phyloP scores from a whole-genome alignment of 2,888 invertebrate genomes.

The Thumatha senex region DNA sequence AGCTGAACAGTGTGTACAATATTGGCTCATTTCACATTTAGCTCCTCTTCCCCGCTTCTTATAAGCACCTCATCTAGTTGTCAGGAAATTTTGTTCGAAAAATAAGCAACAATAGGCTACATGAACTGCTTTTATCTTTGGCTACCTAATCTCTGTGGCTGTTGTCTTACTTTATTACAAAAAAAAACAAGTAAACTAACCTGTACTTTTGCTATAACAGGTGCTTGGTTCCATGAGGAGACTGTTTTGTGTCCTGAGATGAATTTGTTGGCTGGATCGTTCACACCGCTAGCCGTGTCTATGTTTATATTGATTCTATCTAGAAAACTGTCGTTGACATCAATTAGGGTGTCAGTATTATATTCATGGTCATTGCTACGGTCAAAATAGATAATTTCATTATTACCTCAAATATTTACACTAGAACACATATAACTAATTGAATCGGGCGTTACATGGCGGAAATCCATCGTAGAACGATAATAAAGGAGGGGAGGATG shows the following conservation, averaged over 20 bases:
- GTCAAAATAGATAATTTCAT: conserved; percentile 6
- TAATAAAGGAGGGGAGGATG: too few relatives aligned
- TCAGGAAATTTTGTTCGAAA: too few relatives aligned
- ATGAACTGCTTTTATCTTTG: too few relatives aligned
- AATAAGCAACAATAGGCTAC: too few relatives aligned
- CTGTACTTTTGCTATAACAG: conserved; percentile 63
- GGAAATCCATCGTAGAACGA: too few relatives aligned
- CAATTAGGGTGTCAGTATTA: conserved; percentile 88
- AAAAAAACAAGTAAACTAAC: conserved; percentile 37
- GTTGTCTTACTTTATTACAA: too few relatives aligned
- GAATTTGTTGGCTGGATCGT: conserved; percentile 35
- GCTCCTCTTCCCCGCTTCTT: too few relatives aligned
- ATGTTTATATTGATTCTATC: conserved; percentile 90
- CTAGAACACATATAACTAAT: conserved; percentile 7
- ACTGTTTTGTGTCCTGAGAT: conserved; percentile 19
- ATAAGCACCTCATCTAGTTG: too few relatives aligned
- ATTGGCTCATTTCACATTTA: too few relatives aligned
- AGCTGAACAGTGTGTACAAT: too few relatives aligned
- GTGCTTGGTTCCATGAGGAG: conserved; percentile 49
- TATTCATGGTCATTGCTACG: conserved; percentile 51
- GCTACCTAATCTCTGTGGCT: too few relatives aligned
- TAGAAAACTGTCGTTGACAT: conserved; percentile 92
- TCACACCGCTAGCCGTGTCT: conserved; percentile 83
- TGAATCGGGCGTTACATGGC: neutral
- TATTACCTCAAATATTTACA: too few relatives aligned